phyloP scores from a whole-genome alignment of 37 sponge, comb jelly and placozoan genomes.

The Halichondria panicea region DNA sequence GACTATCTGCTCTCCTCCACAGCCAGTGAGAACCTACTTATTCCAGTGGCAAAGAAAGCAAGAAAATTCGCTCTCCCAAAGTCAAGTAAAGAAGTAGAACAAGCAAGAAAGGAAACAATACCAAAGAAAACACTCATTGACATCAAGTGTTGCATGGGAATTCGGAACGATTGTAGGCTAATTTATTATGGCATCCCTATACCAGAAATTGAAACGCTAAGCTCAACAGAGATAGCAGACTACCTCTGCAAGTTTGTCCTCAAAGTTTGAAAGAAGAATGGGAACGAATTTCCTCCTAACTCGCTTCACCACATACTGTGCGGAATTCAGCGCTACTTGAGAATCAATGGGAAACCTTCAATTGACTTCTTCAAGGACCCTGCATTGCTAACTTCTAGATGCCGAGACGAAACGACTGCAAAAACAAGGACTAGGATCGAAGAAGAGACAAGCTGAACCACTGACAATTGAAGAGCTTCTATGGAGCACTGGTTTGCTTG shows the following conservation, averaged over 20 bases:
- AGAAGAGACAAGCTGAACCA: not conserved
- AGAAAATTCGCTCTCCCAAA: no score
- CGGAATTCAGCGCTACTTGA: not conserved
- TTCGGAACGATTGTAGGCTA: no score
- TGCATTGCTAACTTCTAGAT: not conserved
- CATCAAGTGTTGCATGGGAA: no score
- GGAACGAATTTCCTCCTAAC: not conserved
- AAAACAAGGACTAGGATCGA: not conserved
- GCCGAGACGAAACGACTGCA: not conserved
- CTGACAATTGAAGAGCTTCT: not conserved
- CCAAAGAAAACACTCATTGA: no score
- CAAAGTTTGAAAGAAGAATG: not conserved
- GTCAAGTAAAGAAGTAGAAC: no score
- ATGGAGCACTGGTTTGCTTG: slow-evolving; percentile 26
- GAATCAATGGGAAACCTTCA: not conserved
- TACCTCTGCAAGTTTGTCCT: not conserved
- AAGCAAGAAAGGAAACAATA: no score
- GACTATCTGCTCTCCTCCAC: no score
- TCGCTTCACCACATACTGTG: not conserved
- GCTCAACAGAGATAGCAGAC: not conserved
- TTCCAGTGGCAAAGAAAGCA: no score
- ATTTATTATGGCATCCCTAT: no score
- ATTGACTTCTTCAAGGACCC: not conserved
- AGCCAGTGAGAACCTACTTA: no score
- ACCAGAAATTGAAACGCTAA: no score